Evolutionary conservation across 2,888 invertebrate species (phyloP).

Genomic region (Branchellion lobata): DNA sequence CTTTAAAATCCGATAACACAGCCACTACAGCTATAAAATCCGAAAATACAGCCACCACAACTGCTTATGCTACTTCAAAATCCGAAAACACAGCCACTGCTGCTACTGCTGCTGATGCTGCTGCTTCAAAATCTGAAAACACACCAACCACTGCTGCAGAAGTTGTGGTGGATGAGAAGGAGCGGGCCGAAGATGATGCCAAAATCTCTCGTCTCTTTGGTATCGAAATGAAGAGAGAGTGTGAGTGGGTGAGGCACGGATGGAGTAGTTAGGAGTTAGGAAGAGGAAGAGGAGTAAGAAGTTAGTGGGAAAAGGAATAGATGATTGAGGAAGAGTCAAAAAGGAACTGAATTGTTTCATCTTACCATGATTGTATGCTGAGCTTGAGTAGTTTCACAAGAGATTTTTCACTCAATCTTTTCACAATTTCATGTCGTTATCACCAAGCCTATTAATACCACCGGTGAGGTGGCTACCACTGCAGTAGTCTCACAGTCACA

Average conservation of each 20-base stretch:
- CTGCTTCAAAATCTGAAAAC: background rate
- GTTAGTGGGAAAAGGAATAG: too few species aligned
- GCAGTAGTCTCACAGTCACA: too few species aligned
- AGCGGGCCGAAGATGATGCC: slow-evolving; percentile 7
- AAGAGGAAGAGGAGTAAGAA: too few species aligned
- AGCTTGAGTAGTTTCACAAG: too few species aligned
- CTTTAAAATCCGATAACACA: background rate
- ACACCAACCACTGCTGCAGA: background rate
- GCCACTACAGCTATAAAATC: background rate
- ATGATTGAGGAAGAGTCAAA: too few species aligned
- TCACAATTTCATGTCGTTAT: too few species aligned
- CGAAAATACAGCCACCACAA: background rate
- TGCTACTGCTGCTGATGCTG: background rate
- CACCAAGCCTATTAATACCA: too few species aligned
- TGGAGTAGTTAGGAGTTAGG: background rate
- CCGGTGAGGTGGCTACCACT: too few species aligned
- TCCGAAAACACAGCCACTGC: background rate
- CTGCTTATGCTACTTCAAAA: background rate
- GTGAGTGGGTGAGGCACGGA: slow-evolving; percentile 1
- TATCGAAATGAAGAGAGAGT: slow-evolving; percentile 41
- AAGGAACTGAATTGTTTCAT: too few species aligned
- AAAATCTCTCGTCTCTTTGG: slow-evolving; percentile 11
- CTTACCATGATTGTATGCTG: too few species aligned
- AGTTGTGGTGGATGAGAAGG: background rate
- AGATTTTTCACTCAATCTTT: too few species aligned